phyloP scores from a whole-genome alignment of 2,797 vertebrate species.

The Monodelphis domestica region DNA sequence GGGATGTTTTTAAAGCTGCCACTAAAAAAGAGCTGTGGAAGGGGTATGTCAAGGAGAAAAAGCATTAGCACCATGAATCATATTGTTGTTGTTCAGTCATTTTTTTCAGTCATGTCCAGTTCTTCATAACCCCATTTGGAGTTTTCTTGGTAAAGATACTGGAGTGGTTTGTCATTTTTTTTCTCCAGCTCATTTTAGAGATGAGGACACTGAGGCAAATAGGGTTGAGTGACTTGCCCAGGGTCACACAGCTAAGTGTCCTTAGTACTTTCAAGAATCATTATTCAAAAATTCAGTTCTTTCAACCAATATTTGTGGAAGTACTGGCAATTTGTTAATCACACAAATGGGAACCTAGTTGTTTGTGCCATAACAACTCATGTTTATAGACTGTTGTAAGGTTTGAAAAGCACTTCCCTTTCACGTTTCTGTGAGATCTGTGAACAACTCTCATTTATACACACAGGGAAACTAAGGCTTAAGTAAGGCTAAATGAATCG shows the following conservation, averaged over 20 bases:
- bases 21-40: neutral
- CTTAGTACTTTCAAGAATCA: neutral
- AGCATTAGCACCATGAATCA: neutral
- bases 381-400: neutral
- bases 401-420: neutral
- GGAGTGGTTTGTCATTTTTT: too few species aligned
- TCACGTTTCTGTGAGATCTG: neutral
- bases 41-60: neutral
- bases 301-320: neutral
- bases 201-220: too few species aligned
- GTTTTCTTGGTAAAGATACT: too few species aligned
- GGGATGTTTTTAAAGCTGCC: neutral
- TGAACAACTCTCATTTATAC: neutral
- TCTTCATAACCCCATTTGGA: too few species aligned
- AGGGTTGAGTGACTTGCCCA: too few species aligned
- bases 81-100: too few species aligned
- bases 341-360: neutral
- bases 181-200: too few species aligned
- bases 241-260: too few species aligned
- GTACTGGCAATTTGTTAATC: neutral
- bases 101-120: too few species aligned
- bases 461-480: neutral
- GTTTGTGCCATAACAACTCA: neutral
- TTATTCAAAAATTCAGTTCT: neutral
- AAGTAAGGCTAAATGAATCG: neutral